Evolutionary conservation across 2,113 vertebrate genomes (phyloP).

Genomic region (Megaceryle maxima): DNA sequence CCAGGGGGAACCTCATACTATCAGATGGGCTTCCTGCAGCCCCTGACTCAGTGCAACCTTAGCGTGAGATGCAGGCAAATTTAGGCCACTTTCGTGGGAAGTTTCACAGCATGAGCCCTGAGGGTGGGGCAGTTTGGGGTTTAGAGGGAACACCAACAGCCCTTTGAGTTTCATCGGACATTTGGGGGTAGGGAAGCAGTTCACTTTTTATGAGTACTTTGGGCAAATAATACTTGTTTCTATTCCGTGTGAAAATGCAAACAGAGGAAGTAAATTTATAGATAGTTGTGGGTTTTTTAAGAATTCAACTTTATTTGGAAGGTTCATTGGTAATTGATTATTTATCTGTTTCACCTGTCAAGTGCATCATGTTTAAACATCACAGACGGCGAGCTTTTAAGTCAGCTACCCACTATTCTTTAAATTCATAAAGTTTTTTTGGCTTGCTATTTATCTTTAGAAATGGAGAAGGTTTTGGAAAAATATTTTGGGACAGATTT

Average conservation of each 20-base stretch:
- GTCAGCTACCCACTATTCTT: background rate
- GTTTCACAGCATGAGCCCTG: fast-evolving
- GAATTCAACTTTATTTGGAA: background rate
- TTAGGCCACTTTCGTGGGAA: fast-evolving
- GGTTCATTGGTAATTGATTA: background rate
- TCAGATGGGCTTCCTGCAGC: fast-evolving
- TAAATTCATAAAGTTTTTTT: background rate
- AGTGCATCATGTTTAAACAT: background rate
- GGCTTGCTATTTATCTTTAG: background rate
- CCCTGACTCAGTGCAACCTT: fast-evolving
- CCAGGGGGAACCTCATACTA: fast-evolving
- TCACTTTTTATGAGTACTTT: background rate
- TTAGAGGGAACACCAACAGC: background rate
- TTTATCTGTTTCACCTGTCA: background rate
- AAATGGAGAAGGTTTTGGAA: background rate
- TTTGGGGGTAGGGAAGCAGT: fast-evolving
- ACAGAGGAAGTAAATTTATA: background rate
- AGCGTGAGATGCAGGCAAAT: fast-evolving
- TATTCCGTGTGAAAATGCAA: background rate
- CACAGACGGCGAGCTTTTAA: background rate
- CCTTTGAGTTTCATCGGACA: background rate
- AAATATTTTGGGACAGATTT: background rate
- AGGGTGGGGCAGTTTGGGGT: fast-evolving
- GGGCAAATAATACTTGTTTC: background rate
- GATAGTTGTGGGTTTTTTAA: background rate